These are phyloP conservation scores for Copidosoma floridanum DNA, from an alignment of 1,140 invertebrate species.

Conservation along the genomic window DNA sequence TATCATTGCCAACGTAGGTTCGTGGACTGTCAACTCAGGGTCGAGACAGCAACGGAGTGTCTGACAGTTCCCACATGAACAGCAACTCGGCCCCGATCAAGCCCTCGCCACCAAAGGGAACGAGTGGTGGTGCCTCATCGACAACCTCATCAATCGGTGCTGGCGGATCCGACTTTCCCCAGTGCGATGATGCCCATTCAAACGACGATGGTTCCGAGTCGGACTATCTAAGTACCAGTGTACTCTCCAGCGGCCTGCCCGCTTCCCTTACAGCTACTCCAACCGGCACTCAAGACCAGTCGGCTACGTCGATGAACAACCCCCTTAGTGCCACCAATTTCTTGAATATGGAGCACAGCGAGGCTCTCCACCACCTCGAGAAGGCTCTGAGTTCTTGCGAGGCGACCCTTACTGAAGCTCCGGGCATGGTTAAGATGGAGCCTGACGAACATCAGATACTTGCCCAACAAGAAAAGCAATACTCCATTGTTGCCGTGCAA, in stretches of 20 bases:
- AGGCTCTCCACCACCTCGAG: conserved; percentile 53
- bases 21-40: conserved; percentile 45
- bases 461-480: conserved; percentile 48
- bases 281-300: background rate
- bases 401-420: conserved; percentile 51
- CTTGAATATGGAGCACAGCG: conserved; percentile 52
- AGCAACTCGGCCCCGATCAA: conserved; percentile 17
- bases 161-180: conserved; percentile 21
- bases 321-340: conserved; percentile 41
- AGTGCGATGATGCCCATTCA: conserved; percentile 37
- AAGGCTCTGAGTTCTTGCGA: conserved; percentile 53
- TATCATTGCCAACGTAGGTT: too few relatives aligned
- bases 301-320: conserved; percentile 28
- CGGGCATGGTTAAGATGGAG: conserved; percentile 54
- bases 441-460: conserved; percentile 52
- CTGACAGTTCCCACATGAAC: conserved; percentile 32
- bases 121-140: conserved; percentile 9
- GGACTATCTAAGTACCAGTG: conserved; percentile 38
- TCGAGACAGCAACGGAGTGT: conserved; percentile 37
- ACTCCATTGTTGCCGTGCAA: conserved; percentile 53
- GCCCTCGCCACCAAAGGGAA: conserved; percentile 20
- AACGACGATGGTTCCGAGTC: conserved; percentile 36
- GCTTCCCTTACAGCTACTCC: conserved; percentile 35
- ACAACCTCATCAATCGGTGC: conserved; percentile 20
- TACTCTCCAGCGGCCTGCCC: conserved; percentile 38